These are phyloP conservation scores for Junco hyemalis DNA, from an alignment of 2,113 vertebrate genomes.

Conservation along the genomic window DNA sequence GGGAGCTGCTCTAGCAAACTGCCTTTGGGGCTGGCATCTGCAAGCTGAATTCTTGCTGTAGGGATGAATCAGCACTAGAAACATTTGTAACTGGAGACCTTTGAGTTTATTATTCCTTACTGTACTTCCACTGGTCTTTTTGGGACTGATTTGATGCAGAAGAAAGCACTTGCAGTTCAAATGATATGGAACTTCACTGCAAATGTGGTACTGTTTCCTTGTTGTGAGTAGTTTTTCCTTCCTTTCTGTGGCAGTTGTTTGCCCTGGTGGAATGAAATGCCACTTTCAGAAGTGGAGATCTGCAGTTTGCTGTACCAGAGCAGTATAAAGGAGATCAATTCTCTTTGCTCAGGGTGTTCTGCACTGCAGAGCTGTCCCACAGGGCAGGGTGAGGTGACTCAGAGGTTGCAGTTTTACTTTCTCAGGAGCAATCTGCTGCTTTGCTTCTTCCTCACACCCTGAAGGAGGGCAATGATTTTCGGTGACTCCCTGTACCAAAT, in stretches of 20 bases:
- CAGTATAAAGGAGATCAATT: not conserved
- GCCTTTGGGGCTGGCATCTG: slow-evolving; percentile 14
- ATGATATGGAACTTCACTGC: not conserved
- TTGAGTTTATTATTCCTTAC: slow-evolving; percentile 17
- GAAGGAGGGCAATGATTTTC: not conserved
- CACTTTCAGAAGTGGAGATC: not conserved
- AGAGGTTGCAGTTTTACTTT: not conserved
- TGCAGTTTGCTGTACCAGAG: not conserved
- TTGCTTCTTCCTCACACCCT: not conserved
- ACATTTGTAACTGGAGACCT: not conserved
- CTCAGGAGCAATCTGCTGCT: not conserved
- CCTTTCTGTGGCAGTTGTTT: not conserved
- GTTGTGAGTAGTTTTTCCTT: not conserved
- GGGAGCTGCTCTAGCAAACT: not conserved
- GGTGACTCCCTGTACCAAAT: not conserved
- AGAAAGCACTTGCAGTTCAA: not conserved
- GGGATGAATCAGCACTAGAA: slow-evolving; percentile 18
- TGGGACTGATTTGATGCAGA: not conserved
- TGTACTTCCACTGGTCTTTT: not conserved
- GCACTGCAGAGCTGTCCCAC: not conserved
- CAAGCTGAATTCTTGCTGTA: slow-evolving; percentile 17
- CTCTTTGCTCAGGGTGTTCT: not conserved
- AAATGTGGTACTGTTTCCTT: not conserved
- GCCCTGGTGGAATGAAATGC: not conserved
- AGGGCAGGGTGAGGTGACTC: not conserved